Percentiles rank a stretch among this genome's conserved stretches.
These are phyloP conservation scores for Rhegmatorhina hoffmannsi DNA, from an alignment of 2,113 vertebrate genomes.

Conservation along the genomic window DNA sequence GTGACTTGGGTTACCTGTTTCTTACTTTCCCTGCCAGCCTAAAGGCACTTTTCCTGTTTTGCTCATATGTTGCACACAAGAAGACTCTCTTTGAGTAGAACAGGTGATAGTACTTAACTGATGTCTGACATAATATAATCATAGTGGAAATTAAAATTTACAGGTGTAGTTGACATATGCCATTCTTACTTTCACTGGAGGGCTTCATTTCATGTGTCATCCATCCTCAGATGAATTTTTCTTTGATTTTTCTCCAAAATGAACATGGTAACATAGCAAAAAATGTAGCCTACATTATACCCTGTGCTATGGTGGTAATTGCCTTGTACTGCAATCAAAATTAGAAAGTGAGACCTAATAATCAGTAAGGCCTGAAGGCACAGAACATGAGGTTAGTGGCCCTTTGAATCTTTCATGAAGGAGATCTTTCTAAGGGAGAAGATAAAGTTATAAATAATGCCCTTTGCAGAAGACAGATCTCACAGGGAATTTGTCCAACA, in stretches of 20 bases:
- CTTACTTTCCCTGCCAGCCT: not conserved
- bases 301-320: not conserved
- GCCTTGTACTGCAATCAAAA: not conserved
- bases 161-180: not conserved
- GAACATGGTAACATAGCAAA: not conserved
- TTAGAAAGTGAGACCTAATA: not conserved
- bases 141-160: not conserved
- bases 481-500: accelerated
- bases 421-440: not conserved
- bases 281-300: not conserved
- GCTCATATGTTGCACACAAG: not conserved
- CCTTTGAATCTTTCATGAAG: not conserved
- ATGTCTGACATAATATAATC: not conserved
- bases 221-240: not conserved
- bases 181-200: not conserved
- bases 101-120: not conserved
- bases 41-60: not conserved
- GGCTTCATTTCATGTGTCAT: not conserved
- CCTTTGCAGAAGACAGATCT: not conserved
- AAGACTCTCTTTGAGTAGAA: not conserved
- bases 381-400: not conserved
- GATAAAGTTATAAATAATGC: not conserved
- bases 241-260: not conserved
- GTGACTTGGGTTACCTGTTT: not conserved
- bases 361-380: not conserved